Base-by-base conservation (phyloP, 2,888 invertebrate genomes). In the Lamellibrachia satsuma region DNA sequence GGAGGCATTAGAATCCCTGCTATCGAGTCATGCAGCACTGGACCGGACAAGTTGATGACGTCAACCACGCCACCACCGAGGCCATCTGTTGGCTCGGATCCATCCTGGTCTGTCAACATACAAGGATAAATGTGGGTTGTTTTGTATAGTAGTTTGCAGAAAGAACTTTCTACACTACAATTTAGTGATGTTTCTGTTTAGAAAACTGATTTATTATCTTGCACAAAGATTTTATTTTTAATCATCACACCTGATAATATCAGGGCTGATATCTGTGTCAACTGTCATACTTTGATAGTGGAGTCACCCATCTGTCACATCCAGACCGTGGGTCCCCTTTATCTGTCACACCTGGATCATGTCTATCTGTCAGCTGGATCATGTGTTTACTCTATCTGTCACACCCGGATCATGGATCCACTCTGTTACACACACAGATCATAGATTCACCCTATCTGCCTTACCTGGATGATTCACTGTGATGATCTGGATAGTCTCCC, bases 401-500 rank as follows among this genome's bases (percentile, higher is more conserved):
- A 39, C 3, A 75, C 22, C 15, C 1, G 60, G 0, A 60, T 60
- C 39, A 1, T 39, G 39, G 60, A 9, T 60, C 22, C 60, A 60
- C n/a, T 75, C 22, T 75, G 75, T 22, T 75, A n/a, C 0, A 39
- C 0, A 22, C 22, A 6, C n/a, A 75, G 9, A 55, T 55, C 55
- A 55, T 55, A 9, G 55, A 55, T 55, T 9, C 75, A 22, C 75
- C 22, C 75, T 39, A 39, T 39, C 39, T 39, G 39, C 39, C 39
- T 39, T 39, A 75, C 75, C 75, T 75, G 75, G 75, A 75, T 75
- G 75, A 1, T 75, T 75, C 75, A 75, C 75, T 22, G 75, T 75
- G 75, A 75, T 75, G n/a, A 75, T 75, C 75, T 75, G 75, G 75
- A 75, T 75, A 6, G 75, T 75, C 75, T 75, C 75, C 75, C 75